phyloP scores from a whole-genome alignment of 2,888 invertebrate species.

The Amiota minor region DNA sequence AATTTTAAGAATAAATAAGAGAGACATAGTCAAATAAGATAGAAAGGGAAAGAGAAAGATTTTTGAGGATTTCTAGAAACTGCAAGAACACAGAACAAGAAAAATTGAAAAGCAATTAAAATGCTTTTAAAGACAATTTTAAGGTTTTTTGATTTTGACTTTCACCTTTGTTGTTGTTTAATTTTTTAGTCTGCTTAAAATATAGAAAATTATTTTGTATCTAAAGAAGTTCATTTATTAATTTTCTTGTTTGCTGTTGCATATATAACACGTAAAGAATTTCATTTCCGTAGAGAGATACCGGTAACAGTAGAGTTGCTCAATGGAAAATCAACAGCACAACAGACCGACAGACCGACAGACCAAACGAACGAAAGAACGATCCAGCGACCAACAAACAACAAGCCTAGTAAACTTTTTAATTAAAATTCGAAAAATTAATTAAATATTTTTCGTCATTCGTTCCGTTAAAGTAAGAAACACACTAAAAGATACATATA shows the following conservation, averaged over 20 bases:
- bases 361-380: constrained; percentile 25
- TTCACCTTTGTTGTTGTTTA: not conserved
- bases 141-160: not conserved
- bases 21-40: no score
- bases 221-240: constrained; percentile 6
- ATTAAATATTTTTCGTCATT: constrained; percentile 59
- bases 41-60: no score
- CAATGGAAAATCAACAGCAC: not conserved
- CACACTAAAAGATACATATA: no score
- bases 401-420: constrained; percentile 57
- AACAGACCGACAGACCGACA: constrained; percentile 32
- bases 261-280: constrained; percentile 8
- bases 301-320: not conserved
- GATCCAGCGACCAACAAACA: constrained; percentile 26
- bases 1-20: no score
- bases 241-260: constrained; percentile 9
- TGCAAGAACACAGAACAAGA: not conserved
- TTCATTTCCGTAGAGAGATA: constrained; percentile 12
- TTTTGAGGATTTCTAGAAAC: no score
- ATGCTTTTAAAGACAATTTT: constrained; percentile 2
- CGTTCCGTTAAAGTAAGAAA: constrained; percentile 52
- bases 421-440: constrained; percentile 67
- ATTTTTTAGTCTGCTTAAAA: not conserved
- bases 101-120: not conserved
- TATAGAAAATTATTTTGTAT: not conserved